Evolutionary conservation across 2,113 vertebrate species (phyloP).

Genomic region (Nettapus auritus): DNA sequence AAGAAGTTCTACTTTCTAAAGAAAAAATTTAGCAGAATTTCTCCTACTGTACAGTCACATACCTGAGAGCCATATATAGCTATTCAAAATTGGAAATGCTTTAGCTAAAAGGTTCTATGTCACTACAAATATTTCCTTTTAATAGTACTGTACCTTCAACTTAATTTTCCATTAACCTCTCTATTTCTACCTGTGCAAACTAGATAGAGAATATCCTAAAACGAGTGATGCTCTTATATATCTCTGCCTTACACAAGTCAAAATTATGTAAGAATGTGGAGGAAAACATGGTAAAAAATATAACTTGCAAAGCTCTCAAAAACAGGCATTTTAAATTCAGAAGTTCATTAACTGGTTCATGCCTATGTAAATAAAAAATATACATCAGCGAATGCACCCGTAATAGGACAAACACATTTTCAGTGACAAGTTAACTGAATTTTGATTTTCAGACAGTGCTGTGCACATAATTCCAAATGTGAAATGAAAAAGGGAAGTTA

Average conservation of each 20-base stretch:
- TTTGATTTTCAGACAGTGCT: background rate
- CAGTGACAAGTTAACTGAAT: background rate
- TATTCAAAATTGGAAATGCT: background rate
- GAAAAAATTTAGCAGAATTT: background rate
- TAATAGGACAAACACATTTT: background rate
- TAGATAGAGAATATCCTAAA: background rate
- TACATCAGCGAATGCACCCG: background rate
- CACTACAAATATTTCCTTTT: background rate
- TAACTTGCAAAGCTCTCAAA: background rate
- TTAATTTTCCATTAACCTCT: background rate
- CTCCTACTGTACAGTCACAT: background rate
- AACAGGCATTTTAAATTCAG: background rate
- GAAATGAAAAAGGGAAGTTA: background rate
- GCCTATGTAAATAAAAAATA: background rate
- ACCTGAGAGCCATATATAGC: background rate
- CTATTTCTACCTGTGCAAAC: background rate
- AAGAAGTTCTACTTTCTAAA: background rate
- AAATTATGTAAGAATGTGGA: background rate
- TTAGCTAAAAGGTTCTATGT: background rate
- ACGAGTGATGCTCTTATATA: background rate
- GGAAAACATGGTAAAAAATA: background rate
- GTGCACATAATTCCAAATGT: background rate
- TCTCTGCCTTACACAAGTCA: background rate
- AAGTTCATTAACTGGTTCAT: background rate
- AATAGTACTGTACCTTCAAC: background rate